Base-by-base conservation (phyloP, 2,113 vertebrate genomes). In the Pygathrix nemaeus region DNA sequence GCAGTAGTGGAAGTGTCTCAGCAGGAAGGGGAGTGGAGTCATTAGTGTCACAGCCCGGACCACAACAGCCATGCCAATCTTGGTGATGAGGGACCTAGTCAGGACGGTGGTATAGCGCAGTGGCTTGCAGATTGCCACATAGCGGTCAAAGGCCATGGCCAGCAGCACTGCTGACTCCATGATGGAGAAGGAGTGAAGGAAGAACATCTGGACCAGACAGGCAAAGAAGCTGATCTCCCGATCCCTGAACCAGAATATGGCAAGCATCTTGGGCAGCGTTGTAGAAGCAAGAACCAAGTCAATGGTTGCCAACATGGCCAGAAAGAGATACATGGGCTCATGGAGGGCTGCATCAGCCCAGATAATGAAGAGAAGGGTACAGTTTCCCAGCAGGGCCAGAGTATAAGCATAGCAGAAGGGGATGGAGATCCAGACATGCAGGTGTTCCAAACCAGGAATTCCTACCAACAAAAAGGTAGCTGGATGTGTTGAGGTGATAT, bases 151-250 rank as follows among this genome's bases (percentile, higher is more conserved):
- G 45, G 98, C 98, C 98, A 98, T 98, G 21, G 98, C 97, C 32
- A 98, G 61, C 6, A 98, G 87, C 30, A 98, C 8, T 2, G 97
- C 97, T 2, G 93, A 98, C 70, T 98, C 98, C 85, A 98, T 97
- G 48, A 96, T 97, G 16, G 98, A 35, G 17, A 98, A 98, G 16
- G 96, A 97, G 30, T 98, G 98, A 40, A 98, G 97, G 82, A 97
- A 95, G 84, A 98, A 98, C 97, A 98, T 98, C 86, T 98, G 98
- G 17, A 96, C 68, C 75, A 98, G 96, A 52, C 98, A 98, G n/a
- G 90, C 85, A 48, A 98, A n/a, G 35, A 97, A 96, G 52, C 23
- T 52, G 38, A 98, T 98, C 30, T 96, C 78, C 8, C 11, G 81
- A 73, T 91, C 35, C 2, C 93, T 78, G 8, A 96, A 40, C 98